phyloP scores from a whole-genome alignment of 2,113 vertebrate genomes.

The Tricholaema leucomelas region DNA sequence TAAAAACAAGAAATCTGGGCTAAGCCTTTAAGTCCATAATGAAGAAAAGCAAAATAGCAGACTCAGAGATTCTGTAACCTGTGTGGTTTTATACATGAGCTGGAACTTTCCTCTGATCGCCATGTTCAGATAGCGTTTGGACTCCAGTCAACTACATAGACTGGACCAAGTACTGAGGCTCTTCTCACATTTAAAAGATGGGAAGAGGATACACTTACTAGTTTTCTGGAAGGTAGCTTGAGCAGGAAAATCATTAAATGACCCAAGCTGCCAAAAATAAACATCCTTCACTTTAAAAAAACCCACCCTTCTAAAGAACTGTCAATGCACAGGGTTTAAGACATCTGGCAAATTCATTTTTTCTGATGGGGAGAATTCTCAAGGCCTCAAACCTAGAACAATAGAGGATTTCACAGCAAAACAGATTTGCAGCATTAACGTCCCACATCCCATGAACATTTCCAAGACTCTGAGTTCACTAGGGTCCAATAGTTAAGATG shows the following conservation, averaged over 20 bases:
- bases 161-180: neutral
- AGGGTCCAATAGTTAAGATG: neutral
- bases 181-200: conserved; percentile 15
- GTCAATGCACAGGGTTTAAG: neutral
- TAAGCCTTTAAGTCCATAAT: neutral
- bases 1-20: conserved; percentile 34
- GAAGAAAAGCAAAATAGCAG: neutral
- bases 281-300: conserved; percentile 46
- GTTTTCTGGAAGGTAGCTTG: conserved; percentile 48
- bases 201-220: conserved; percentile 54
- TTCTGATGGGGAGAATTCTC: conserved; percentile 51
- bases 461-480: neutral
- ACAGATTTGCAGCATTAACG: neutral
- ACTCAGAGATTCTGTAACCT: neutral
- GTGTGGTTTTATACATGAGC: neutral
- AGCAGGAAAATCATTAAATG: conserved; percentile 60
- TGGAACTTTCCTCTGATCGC: neutral
- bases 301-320: conserved; percentile 29
- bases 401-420: conserved; percentile 11
- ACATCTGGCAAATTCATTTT: conserved; percentile 55
- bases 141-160: neutral
- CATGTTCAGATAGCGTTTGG: neutral
- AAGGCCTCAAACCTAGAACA: conserved; percentile 33
- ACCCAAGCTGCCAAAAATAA: conserved; percentile 70
- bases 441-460: neutral